phyloP scores from a whole-genome alignment of 2,888 invertebrate genomes.

The Acanthococcus lagerstroemiae region DNA sequence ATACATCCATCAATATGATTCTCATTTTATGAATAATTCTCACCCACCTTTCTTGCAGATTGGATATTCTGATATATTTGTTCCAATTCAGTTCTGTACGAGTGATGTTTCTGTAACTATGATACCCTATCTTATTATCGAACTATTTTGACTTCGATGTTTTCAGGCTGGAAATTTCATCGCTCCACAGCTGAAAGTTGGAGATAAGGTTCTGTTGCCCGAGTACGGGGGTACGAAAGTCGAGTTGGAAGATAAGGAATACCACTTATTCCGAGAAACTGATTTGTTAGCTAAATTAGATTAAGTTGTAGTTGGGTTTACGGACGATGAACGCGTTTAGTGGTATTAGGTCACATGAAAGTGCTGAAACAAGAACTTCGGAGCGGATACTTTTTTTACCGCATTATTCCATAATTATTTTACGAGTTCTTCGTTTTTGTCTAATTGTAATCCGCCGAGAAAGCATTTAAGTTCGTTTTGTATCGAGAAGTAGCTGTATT shows the following conservation, averaged over 20 bases:
- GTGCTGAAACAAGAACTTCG: neutral
- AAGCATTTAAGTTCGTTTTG: neutral
- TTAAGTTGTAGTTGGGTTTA: constrained; percentile 26
- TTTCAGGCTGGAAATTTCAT: constrained; percentile 67
- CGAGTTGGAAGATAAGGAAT: constrained; percentile 74
- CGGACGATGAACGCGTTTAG: neutral
- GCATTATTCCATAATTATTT: neutral
- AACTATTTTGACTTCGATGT: no score
- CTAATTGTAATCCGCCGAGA: neutral
- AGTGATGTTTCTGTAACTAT: no score
- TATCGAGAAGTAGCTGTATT: neutral
- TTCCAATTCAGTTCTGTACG: no score
- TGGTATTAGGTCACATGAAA: neutral
- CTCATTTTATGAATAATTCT: no score
- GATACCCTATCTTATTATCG: no score
- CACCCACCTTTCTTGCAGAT: no score
- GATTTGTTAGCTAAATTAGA: constrained; percentile 92
- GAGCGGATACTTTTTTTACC: neutral
- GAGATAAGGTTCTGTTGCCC: constrained; percentile 89
- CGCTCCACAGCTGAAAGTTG: constrained; percentile 72
- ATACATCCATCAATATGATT: no score
- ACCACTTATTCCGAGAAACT: constrained; percentile 85
- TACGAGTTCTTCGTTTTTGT: neutral
- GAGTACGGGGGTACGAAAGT: constrained; percentile 99
- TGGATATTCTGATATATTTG: no score